phyloP scores from a whole-genome alignment of 2,113 vertebrate species.

The Forbesichthys papilliferus region DNA sequence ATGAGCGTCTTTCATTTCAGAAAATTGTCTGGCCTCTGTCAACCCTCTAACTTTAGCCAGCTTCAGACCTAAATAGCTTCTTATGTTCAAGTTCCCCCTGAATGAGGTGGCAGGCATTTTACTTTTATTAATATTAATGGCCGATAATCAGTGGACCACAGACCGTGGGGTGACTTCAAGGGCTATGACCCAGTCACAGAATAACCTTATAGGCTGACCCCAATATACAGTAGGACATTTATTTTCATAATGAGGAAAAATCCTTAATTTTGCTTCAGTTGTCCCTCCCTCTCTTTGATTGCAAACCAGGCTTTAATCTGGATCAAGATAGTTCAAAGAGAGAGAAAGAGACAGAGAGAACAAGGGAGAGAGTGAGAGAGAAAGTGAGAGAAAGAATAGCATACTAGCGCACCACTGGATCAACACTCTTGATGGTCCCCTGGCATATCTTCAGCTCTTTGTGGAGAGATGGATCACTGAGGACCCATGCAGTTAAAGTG shows the following conservation, averaged over 20 bases:
- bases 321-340: constrained; percentile 17
- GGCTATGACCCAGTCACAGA: constrained; percentile 36
- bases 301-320: constrained; percentile 42
- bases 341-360: background rate
- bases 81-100: constrained; percentile 15
- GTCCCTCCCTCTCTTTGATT: constrained; percentile 28
- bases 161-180: constrained; percentile 57
- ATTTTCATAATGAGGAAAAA: constrained; percentile 61
- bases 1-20: background rate
- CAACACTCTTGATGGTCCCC: constrained; percentile 36
- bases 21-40: background rate
- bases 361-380: constrained; percentile 15
- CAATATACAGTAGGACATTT: constrained; percentile 63
- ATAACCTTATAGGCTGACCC: constrained; percentile 68
- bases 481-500: too few species aligned
- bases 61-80: background rate
- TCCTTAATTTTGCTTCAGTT: constrained; percentile 36
- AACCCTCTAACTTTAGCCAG: background rate
- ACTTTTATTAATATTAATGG: constrained; percentile 62
- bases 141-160: constrained; percentile 51
- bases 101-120: constrained; percentile 42
- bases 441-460: constrained; percentile 31
- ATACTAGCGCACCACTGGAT: constrained; percentile 43
- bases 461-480: constrained; percentile 34
- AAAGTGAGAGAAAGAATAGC: constrained; percentile 54